Evolutionary conservation across 2,113 vertebrate genomes (phyloP).

Genomic region (Rutilus rutilus): DNA sequence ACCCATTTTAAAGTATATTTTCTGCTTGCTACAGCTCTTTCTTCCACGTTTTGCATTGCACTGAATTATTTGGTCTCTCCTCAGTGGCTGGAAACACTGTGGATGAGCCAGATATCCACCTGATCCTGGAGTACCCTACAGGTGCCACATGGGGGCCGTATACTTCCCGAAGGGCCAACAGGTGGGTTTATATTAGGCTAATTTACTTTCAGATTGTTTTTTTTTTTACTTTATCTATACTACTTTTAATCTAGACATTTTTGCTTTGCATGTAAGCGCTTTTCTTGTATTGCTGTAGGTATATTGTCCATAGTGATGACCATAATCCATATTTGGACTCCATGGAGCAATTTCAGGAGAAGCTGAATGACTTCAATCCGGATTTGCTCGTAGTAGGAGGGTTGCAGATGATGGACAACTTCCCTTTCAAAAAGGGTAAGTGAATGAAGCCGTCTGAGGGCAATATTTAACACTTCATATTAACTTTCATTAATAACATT

Average conservation of each 20-base stretch:
- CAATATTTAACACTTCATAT: background rate
- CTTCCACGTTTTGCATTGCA: no score
- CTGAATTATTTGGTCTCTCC: background rate
- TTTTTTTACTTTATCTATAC: no score
- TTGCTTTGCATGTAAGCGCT: background rate
- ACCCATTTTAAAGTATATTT: background rate
- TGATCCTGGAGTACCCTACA: conserved; percentile 82
- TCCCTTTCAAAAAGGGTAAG: conserved; percentile 78
- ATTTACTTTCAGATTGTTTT: background rate
- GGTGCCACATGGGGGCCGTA: conserved; percentile 79
- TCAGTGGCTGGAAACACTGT: conserved; percentile 79
- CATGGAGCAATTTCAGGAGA: conserved; percentile 77
- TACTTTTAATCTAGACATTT: background rate
- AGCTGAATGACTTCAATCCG: conserved; percentile 73
- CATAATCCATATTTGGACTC: conserved; percentile 83
- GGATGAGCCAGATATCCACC: conserved; percentile 82
- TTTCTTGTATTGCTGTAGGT: conserved; percentile 64
- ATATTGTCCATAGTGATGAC: conserved; percentile 83
- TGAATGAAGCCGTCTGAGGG: background rate
- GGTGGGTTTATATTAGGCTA: conserved; percentile 60
- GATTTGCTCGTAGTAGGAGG: conserved; percentile 82
- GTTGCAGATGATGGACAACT: conserved; percentile 86
- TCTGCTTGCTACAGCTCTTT: background rate
- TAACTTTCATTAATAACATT: background rate
- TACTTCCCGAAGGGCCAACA: conserved; percentile 81